Conservation (phyloP, 2,888 invertebrate genomes). For the Cheilosia vulpina region DNA sequence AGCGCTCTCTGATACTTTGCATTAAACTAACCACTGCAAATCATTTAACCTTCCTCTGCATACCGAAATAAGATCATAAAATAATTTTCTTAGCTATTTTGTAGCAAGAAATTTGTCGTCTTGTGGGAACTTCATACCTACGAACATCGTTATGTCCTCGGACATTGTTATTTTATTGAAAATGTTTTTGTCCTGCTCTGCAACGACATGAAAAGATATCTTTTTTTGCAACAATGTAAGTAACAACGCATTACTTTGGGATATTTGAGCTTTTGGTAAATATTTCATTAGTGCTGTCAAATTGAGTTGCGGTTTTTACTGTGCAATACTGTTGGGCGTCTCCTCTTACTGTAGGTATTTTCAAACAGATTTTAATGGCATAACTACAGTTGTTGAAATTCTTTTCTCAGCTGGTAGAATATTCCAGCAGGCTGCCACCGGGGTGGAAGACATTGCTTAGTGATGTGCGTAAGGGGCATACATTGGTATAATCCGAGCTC, state of each 20-base stretch:
- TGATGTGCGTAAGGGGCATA: too few relatives aligned
- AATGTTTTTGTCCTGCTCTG: slow-evolving; percentile 53
- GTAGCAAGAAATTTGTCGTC: slow-evolving; percentile 68
- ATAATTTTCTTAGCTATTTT: slow-evolving; percentile 68
- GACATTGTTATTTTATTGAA: slow-evolving; percentile 68
- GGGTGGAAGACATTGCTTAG: too few relatives aligned
- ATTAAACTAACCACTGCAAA: slow-evolving; percentile 67
- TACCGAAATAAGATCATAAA: slow-evolving; percentile 50
- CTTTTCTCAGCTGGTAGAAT: too few relatives aligned
- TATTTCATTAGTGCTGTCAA: slow-evolving; percentile 59
- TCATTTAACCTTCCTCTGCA: slow-evolving; percentile 58
- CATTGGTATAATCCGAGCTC: too few relatives aligned
- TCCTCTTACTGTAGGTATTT: too few relatives aligned
- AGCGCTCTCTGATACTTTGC: slow-evolving; percentile 64
- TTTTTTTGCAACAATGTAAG: slow-evolving; percentile 38
- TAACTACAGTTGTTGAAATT: too few relatives aligned
- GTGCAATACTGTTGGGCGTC: slow-evolving; percentile 12
- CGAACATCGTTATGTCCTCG: slow-evolving; percentile 33
- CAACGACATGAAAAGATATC: too few relatives aligned
- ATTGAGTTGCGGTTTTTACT: slow-evolving; percentile 57
- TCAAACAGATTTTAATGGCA: too few relatives aligned
- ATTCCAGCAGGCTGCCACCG: too few relatives aligned
- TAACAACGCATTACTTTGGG: slow-evolving; percentile 50
- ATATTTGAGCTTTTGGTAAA: slow-evolving; percentile 41
- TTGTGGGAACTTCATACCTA: slow-evolving; percentile 46